Conservation (phyloP, 2,797 vertebrate genomes). For the Luscinia megarhynchos region DNA sequence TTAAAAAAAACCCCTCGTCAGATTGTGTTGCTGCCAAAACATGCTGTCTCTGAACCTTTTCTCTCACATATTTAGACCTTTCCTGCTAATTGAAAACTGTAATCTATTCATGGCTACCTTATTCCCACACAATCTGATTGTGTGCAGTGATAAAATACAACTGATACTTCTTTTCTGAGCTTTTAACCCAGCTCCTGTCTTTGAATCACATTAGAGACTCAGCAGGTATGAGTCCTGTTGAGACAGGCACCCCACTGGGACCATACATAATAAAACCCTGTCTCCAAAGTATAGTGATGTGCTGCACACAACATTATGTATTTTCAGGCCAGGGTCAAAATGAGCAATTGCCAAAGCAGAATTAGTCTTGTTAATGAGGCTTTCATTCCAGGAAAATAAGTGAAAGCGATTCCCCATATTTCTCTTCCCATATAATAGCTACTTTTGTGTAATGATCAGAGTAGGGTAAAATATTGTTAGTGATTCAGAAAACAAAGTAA, state of each 20-base stretch:
- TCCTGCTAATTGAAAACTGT: not conserved
- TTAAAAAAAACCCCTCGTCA: not conserved
- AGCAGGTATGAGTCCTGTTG: not conserved
- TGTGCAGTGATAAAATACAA: not conserved
- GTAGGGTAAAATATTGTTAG: constrained; percentile 33
- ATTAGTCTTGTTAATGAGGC: constrained; percentile 45
- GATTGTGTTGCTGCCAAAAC: not conserved
- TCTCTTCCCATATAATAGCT: constrained; percentile 21
- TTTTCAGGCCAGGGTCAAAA: constrained; percentile 40
- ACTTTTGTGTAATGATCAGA: constrained; percentile 31
- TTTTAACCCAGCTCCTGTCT: constrained; percentile 19
- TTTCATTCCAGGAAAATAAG: constrained; percentile 50
- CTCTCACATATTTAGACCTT: not conserved
- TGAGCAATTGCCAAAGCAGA: not conserved
- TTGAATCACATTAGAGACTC: constrained; percentile 7
- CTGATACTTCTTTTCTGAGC: not conserved
- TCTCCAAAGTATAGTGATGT: not conserved
- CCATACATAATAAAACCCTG: not conserved
- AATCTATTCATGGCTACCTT: not conserved
- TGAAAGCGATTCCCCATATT: not conserved
- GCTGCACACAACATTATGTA: not conserved
- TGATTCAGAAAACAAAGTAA: constrained; percentile 47
- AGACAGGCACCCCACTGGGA: not conserved
- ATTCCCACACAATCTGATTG: not conserved
- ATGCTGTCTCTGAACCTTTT: not conserved